phyloP scores from a whole-genome alignment of 2,888 invertebrate genomes.

The Cerastis leucographa region DNA sequence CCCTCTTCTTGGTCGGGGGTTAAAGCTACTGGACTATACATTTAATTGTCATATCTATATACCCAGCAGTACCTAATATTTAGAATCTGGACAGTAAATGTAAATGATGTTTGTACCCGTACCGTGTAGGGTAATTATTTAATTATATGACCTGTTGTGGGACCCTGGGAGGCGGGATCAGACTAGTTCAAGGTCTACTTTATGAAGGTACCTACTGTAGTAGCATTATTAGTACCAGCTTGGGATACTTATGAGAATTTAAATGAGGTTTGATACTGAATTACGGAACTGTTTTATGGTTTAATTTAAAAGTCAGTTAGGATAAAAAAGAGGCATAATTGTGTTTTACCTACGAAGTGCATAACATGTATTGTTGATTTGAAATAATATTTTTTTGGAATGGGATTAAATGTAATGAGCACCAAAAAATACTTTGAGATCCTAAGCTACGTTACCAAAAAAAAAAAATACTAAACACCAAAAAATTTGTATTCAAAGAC shows the following conservation, averaged over 20 bases:
- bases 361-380: neutral
- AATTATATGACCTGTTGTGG: slow-evolving; percentile 53
- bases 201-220: slow-evolving; percentile 39
- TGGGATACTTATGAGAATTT: slow-evolving; percentile 28
- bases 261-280: slow-evolving; percentile 10
- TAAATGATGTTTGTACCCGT: slow-evolving; percentile 26
- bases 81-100: slow-evolving; percentile 36
- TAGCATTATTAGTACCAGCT: slow-evolving; percentile 38
- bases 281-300: slow-evolving; percentile 9
- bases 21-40: too few relatives aligned
- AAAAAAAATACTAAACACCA: too few relatives aligned
- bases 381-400: too few relatives aligned
- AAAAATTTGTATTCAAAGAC: too few relatives aligned
- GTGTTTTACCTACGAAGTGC: neutral
- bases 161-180: slow-evolving; percentile 24
- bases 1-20: too few relatives aligned
- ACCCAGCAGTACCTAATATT: slow-evolving; percentile 11
- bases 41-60: slow-evolving; percentile 5
- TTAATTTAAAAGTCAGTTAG: neutral
- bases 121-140: slow-evolving; percentile 44
- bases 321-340: neutral
- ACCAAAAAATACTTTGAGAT: too few relatives aligned
- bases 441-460: too few relatives aligned
- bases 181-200: slow-evolving; percentile 35
- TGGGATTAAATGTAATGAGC: too few relatives aligned